These are phyloP conservation scores for Falco punctatus DNA, from an alignment of 2,113 vertebrate species.

Conservation along the genomic window DNA sequence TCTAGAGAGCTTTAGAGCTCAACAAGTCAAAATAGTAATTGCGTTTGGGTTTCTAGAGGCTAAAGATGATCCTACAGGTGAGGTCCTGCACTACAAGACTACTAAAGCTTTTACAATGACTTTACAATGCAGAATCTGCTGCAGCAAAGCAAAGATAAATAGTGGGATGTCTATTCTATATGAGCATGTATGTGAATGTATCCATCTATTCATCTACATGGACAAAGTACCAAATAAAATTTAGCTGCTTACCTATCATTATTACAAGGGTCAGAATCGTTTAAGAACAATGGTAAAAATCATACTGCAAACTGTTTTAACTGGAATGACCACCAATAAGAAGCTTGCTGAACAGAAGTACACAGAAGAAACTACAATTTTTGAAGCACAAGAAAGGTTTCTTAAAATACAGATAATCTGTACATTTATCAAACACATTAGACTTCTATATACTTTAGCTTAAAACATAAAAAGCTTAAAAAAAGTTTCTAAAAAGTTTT, in stretches of 20 bases:
- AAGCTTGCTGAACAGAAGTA: neutral
- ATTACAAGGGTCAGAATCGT: neutral
- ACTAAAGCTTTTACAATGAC: neutral
- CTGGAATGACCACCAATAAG: neutral
- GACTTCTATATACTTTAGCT: neutral
- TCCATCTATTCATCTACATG: neutral
- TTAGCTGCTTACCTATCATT: neutral
- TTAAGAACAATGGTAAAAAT: neutral
- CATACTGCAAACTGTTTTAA: neutral
- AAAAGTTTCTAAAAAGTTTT: neutral
- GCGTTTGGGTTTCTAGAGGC: slow-evolving; percentile 1
- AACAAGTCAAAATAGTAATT: neutral
- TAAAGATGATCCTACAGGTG: neutral
- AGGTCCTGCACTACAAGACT: neutral
- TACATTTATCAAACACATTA: neutral
- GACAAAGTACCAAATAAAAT: neutral
- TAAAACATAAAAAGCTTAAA: neutral
- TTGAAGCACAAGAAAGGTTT: neutral
- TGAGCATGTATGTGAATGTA: neutral
- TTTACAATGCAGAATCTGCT: neutral
- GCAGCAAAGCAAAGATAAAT: slow-evolving; percentile 8
- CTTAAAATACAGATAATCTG: neutral
- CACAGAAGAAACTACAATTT: neutral
- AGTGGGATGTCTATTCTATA: neutral
- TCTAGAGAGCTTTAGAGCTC: neutral